Conservation (phyloP, 2,113 vertebrate species). For the Macquaria ambigua region DNA sequence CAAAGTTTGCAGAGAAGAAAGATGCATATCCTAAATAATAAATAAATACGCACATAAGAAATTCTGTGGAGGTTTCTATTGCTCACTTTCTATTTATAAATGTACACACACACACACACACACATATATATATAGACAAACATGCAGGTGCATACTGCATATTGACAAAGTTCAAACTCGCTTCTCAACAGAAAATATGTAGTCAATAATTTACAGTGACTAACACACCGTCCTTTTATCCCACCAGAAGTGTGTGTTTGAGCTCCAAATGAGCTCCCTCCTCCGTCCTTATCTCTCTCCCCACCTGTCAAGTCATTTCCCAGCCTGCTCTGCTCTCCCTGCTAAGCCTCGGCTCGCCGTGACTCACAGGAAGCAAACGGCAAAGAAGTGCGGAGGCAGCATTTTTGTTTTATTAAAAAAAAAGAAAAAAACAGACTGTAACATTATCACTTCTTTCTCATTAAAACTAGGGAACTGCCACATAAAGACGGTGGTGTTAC, state of each 20-base stretch:
- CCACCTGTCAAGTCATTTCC: conserved; percentile 49
- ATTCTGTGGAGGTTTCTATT: neutral
- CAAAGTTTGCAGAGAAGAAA: conserved; percentile 9
- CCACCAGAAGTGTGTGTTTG: neutral
- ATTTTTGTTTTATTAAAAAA: neutral
- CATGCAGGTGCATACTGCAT: neutral
- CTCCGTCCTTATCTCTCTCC: conserved; percentile 39
- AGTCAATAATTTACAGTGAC: neutral
- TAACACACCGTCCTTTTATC: neutral
- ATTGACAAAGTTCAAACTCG: conserved; percentile 1
- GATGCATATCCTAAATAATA: conserved; percentile 10
- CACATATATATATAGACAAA: neutral
- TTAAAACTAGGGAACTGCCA: neutral
- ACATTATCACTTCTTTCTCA: neutral
- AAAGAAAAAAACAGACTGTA: neutral
- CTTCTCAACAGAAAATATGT: neutral
- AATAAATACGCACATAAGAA: neutral
- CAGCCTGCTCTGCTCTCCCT: conserved; percentile 31
- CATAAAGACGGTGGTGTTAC: neutral
- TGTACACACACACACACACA: fast-evolving
- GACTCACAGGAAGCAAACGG: neutral
- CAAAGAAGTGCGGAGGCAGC: conserved; percentile 39
- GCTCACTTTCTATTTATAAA: conserved; percentile 13
- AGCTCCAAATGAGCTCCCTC: conserved; percentile 17
- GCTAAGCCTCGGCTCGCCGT: neutral